phyloP scores from a whole-genome alignment of 2,113 vertebrate species.

The Eira barbara region DNA sequence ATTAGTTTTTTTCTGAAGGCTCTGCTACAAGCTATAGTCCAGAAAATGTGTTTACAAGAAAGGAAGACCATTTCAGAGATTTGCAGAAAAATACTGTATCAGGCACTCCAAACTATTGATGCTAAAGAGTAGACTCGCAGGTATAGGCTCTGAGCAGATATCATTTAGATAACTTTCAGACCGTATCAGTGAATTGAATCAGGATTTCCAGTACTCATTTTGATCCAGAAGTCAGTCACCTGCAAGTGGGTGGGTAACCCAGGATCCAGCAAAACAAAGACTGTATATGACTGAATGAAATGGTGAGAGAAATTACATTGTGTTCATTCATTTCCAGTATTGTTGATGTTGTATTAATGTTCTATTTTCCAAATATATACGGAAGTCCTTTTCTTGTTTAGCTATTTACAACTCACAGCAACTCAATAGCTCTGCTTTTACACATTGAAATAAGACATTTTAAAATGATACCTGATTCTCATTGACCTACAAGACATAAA shows the following conservation, averaged over 20 bases:
- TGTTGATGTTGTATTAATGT: background rate
- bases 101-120: background rate
- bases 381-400: background rate
- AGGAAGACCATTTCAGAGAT: background rate
- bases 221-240: too few relatives aligned
- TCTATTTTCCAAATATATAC: background rate
- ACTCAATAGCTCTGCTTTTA: background rate
- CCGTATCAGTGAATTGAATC: background rate
- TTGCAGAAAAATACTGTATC: background rate
- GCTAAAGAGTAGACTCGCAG: background rate
- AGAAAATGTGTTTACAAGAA: background rate
- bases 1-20: background rate
- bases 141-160: background rate
- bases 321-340: background rate
- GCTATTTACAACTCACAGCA: background rate
- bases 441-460: background rate
- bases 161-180: background rate
- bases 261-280: background rate
- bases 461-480: background rate
- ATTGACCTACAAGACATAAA: background rate
- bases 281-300: background rate
- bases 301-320: background rate
- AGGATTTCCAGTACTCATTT: background rate
- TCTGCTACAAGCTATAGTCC: background rate
- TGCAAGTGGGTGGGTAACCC: background rate